Evolutionary conservation across 2,797 vertebrate genomes (phyloP).

Genomic region (Apodemus agrarius): DNA sequence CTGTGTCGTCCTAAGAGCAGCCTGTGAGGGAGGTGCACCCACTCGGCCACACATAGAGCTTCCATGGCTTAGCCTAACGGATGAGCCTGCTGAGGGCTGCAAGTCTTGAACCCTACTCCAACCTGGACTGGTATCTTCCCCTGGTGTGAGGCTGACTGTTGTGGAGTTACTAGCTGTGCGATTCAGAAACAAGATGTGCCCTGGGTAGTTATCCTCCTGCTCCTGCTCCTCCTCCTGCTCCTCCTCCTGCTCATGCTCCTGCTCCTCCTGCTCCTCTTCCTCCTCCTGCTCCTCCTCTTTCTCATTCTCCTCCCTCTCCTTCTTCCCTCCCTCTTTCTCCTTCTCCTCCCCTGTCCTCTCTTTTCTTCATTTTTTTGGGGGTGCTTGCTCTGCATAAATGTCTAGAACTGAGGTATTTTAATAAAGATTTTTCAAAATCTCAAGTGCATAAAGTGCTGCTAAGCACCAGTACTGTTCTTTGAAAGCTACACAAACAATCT

Average conservation of each 20-base stretch:
- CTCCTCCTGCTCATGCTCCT: neutral
- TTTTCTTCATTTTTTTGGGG: neutral
- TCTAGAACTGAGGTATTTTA: conserved; percentile 41
- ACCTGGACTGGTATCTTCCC: conserved; percentile 57
- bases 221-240: neutral
- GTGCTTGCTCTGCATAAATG: conserved; percentile 35
- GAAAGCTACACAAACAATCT: neutral
- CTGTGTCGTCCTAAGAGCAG: neutral
- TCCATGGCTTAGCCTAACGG: neutral
- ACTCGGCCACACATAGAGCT: neutral
- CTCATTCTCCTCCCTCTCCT: neutral
- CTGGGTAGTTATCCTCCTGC: neutral
- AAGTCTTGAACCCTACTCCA: conserved; percentile 47
- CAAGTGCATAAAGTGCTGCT: conserved; percentile 31
- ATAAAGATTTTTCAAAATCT: conserved; percentile 24
- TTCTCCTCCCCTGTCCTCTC: neutral
- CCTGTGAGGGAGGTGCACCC: neutral
- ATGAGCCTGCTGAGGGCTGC: neutral
- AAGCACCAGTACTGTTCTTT: conserved; percentile 34
- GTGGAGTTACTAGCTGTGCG: conserved; percentile 28
- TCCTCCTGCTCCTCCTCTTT: neutral
- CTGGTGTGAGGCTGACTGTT: conserved; percentile 62
- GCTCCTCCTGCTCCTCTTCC: neutral
- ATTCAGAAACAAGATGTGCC: conserved; percentile 42
- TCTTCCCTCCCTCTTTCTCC: accelerated